Evolutionary conservation across 1,140 invertebrate genomes (phyloP), one percentile per base, ranked within the genome.

Genomic region (Solenopsis invicta): DNA sequence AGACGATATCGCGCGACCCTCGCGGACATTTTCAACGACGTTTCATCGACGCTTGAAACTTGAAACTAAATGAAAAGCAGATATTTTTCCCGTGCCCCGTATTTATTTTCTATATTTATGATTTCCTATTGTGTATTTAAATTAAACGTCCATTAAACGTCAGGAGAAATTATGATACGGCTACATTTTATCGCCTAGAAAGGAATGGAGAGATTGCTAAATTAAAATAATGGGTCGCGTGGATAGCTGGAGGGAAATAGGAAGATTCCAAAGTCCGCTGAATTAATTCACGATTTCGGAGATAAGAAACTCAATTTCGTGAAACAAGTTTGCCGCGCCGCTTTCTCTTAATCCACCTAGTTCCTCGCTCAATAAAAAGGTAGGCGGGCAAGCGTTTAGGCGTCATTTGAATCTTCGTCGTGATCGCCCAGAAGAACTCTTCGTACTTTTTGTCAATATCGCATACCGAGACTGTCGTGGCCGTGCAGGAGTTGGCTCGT

Each of bases 381-480:
- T 41, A 56, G 10, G 34, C 29, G 13, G 5, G 24, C 16, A 81
- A 50, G 61, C 34, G 2, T 24, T 34, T 69, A 24, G 37, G n/a
- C 13, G 29, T 16, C 18, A 9, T 37, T 80, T 52, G 59, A 56
- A 71, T 56, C 52, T 4, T n/a, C n/a, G n/a, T n/a, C n/a, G n/a
- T 6, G n/a, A 9, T 29, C n/a, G 24, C 29, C 29, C 29, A 29
- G 29, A 37, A 80, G 18, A 67, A 16, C 52, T 1, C 16, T 29
- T 2, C 5, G 13, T 41, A 56, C 21, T 45, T 45, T 50, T 89
- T 69, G 75, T 61, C 71, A 88, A 72, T 85, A 80, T 86, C 62
- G 62, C 89, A 97, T 96, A 98, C 97, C 96, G 97, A 98, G 92
- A 98, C 97, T 89, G 97, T 98, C 71, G 98, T 98, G 52, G 97